Base-by-base conservation (phyloP, 2,888 invertebrate genomes). In the Balanococcus diminutus region DNA sequence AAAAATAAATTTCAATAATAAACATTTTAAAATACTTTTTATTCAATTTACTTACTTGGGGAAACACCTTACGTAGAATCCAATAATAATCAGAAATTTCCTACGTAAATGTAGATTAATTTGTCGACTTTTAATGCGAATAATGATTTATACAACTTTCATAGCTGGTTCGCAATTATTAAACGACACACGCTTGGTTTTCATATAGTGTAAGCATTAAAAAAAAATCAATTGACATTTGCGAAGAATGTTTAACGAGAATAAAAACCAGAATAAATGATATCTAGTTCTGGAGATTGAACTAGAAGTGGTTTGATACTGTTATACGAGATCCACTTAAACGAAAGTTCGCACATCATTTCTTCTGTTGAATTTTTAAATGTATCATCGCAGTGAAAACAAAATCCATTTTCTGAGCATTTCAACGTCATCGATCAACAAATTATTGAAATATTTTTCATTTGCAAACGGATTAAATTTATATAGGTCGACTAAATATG, bases 251-350 rank as follows among this genome's bases (percentile, higher is more conserved):
- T 79, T 19, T 79, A 79, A 79, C 75, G 75, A 36, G 36, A 79
- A 79, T 36, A 79, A 79, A 79, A 79, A 79, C 75, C 36, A 79
- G 75, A 32, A 79, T 9, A 79, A 36, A 79, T 36, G 75, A 79
- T 22, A 79, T 79, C 75, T 36, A 79, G 75, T 79, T 79, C 36
- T 36, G n/a, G 9, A 36, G 36, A 19, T 79, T 2, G 36, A 36
- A 79, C 75, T 75, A 9, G 36, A 19, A 19, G 75, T 11, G 8
- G 32, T 36, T 67, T 19, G 75, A 32, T 79, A 79, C 75, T 36
- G 75, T 79, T 79, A 36, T 36, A 67, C 36, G 1, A 28, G 75
- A 79, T 79, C 75, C 19, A 36, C 36, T 19, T 36, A 19, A 79
- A 79, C 36, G 75, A 79, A 79, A 79, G 75, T 79, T 79, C 11